Base-by-base conservation (phyloP, 2,113 vertebrate genomes). In the Dolichallabes microphthalmus region DNA sequence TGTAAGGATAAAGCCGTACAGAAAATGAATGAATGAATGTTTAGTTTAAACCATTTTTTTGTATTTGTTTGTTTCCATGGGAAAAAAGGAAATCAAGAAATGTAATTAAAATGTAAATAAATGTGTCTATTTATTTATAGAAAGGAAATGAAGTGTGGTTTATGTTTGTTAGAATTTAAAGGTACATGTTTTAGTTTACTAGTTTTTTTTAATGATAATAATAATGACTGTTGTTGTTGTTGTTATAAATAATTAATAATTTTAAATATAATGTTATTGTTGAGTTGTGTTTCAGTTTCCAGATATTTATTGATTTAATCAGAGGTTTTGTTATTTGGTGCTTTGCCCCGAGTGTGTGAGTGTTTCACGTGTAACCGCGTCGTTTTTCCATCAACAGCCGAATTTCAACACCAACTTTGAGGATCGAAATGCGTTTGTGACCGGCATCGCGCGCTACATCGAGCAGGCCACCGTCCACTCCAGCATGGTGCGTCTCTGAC, bases 321-420 rank as follows among this genome's bases (percentile, higher is more conserved):
- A 45, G 27, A 6, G 22, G 2, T 1, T n/a, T 25, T 1, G 0
- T 13, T 32, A 30, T 13, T 27, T 15, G n/a, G 11, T 27, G 0
- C n/a, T 64, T 14, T 64, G 61, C n/a, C 15, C 27, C 35, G 8
- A 17, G 6, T 64, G 2, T n/a, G 66, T 20, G 45, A 63, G 11
- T 27, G n/a, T 20, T 50, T 20, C 25, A 30, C 1, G 5, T 30
- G 7, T 61, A 12, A 11, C 58, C 1, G 5, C 22, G 7, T 61
- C 17, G 15, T 78, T 78, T n/a, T 71, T 39, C 6, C 61, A 27
- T 58, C 79, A 87, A 3, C 91, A 99, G 98, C 98, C 98, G 22
- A 99, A 99, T 90, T 99, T 99, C 94, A 97, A 99, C 94, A 99
- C 98, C 88, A 99, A 99, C 94, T 99, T 99, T 87, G 98, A 99